Evolutionary conservation across 2,113 vertebrate genomes (phyloP).

Genomic region (Chamaetylas fuelleborni): DNA sequence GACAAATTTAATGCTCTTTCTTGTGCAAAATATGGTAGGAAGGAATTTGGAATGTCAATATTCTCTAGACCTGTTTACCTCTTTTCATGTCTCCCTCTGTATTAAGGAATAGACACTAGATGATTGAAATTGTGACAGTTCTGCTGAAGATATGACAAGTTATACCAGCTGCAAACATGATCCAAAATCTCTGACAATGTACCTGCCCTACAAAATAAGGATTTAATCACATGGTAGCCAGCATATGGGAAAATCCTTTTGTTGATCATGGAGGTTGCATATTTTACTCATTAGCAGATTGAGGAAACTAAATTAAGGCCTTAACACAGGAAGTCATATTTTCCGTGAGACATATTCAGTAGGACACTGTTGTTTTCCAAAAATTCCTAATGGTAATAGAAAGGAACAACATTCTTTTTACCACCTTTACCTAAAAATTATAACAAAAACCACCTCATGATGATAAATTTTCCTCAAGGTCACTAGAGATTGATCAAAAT

Average conservation of each 20-base stretch:
- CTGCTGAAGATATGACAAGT: not conserved
- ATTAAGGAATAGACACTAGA: not conserved
- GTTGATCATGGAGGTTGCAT: not conserved
- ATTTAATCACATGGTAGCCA: not conserved
- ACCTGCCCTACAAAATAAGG: not conserved
- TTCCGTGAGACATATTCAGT: not conserved
- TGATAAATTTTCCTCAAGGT: not conserved
- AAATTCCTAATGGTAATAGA: not conserved
- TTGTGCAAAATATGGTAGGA: conserved; percentile 34
- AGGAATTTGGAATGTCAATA: conserved; percentile 52
- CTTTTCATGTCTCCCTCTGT: not conserved
- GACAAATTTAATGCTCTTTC: conserved; percentile 44
- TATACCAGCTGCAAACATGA: not conserved
- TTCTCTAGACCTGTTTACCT: conserved; percentile 39
- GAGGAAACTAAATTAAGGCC: not conserved
- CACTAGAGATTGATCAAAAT: not conserved
- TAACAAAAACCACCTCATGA: not conserved
- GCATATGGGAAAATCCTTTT: not conserved
- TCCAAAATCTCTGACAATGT: not conserved
- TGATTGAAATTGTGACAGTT: not conserved
- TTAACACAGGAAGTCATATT: not conserved
- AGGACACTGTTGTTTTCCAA: not conserved
- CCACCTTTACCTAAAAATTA: not conserved
- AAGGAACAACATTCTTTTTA: not conserved
- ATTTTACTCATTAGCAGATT: not conserved